Base-by-base conservation (phyloP, 2,113 vertebrate genomes). In the Nyctibius bracteatus region DNA sequence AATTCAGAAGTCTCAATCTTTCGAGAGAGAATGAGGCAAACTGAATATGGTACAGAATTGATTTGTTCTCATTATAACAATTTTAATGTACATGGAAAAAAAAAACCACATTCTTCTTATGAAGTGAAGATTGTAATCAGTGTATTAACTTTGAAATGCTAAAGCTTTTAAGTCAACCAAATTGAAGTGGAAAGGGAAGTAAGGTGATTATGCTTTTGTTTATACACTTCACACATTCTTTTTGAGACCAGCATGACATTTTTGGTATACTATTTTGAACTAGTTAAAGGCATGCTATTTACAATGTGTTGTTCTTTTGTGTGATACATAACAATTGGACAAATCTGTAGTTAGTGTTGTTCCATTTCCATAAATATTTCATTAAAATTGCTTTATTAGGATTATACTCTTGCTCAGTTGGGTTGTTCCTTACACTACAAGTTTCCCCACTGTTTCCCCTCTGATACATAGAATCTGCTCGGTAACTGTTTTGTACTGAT, bases 61-160 rank as follows among this genome's bases (percentile, higher is more conserved):
- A 78, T 93, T 73, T 94, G 31, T 93, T 95, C 70, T 96, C 82
- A 61, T 89, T 77, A 81, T 66, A 93, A 71, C 49, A 81, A 19
- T 67, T 87, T 82, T 71, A 93, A 71, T 27, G 44, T 47, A 71
- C 92, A 95, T 39, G 24, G 51, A 72, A 94, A 92, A 88, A n/a
- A 81, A 94, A 77, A 86, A 89, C 46, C 46, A 23, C 72, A 39
- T 81, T 86, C 67, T 83, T 80, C 55, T 83, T 31, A 28, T 37
- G 27, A 95, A 85, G 15, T 20, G 37, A 90, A 66, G 23, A 68
- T 37, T 68, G 17, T 27, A 88, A 57, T 80, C 54, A 47, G 10
- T 47, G 28, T 41, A 57, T 78, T 89, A 80, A 86, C 17, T 75
- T 81, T 74, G 51, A 83, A 80, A 55, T 58, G 47, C 23, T 88